A percentile compares a stretch with the other conserved stretches of the same genome.
Conservation (phyloP, 2,797 vertebrate species). For the Parauchenoglanis ngamensis region DNA sequence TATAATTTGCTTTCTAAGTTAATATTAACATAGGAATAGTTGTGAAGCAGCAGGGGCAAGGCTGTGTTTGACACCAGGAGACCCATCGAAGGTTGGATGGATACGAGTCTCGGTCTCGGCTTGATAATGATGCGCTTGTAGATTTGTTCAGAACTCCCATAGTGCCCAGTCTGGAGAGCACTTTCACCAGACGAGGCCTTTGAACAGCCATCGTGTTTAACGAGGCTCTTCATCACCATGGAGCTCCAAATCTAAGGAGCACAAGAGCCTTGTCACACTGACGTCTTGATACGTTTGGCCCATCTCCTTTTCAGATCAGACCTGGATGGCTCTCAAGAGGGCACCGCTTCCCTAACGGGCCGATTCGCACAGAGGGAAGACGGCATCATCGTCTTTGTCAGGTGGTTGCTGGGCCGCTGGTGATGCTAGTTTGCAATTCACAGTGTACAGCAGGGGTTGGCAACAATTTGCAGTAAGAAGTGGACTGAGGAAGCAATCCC, state of each 20-base stretch:
- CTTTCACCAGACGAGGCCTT: constrained; percentile 36
- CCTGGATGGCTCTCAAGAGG: constrained; percentile 21
- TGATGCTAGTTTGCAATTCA: constrained; percentile 50
- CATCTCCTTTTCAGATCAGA: constrained; percentile 35
- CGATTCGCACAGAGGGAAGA: constrained; percentile 35
- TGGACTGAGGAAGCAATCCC: constrained; percentile 30
- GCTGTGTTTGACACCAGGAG: not conserved
- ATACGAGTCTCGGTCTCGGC: constrained; percentile 29
- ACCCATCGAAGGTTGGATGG: not conserved
- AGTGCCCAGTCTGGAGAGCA: constrained; percentile 40
- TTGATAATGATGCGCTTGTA: constrained; percentile 33
- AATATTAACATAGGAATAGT: not conserved
- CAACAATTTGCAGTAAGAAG: constrained; percentile 35
- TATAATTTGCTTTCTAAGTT: not conserved
- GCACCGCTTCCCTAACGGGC: constrained; percentile 23
- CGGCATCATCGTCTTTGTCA: constrained; percentile 26
- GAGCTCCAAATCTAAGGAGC: constrained; percentile 35
- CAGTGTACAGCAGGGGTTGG: constrained; percentile 37
- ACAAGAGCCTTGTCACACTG: constrained; percentile 42
- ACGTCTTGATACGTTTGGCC: constrained; percentile 49
- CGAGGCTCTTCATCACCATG: constrained; percentile 54
- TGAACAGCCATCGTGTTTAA: constrained; percentile 44
- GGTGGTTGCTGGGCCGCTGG: constrained; percentile 38
- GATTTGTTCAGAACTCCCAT: constrained; percentile 21
- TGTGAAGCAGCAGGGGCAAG: not conserved